Conservation (phyloP, 2,113 vertebrate species). For the Tragulus kanchil region DNA sequence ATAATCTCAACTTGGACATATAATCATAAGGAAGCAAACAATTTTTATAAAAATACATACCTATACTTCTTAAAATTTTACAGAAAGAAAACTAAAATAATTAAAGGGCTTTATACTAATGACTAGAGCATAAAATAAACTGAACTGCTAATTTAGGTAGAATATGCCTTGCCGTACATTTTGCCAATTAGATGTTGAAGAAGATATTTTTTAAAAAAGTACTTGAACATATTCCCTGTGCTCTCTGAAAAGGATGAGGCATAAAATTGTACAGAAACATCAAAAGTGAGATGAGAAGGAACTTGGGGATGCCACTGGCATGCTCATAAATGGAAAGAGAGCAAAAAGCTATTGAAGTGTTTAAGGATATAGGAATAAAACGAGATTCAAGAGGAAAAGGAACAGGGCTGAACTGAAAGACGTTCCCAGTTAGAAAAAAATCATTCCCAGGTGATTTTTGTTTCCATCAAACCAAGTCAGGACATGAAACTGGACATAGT, state of each 20-base stretch:
- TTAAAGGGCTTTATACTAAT: neutral
- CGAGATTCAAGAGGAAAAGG: neutral
- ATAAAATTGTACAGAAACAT: constrained; percentile 21
- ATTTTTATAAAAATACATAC: neutral
- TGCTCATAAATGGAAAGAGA: constrained; percentile 36
- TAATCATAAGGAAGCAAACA: neutral
- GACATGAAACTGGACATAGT: neutral
- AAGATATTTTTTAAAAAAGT: neutral
- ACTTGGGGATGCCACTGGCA: neutral
- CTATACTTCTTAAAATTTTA: constrained; percentile 17
- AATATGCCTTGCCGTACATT: neutral
- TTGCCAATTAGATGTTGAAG: neutral
- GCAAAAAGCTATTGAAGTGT: constrained; percentile 27
- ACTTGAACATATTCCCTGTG: constrained; percentile 12
- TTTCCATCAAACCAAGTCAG: constrained; percentile 36
- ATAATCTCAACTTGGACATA: neutral
- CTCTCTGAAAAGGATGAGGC: neutral
- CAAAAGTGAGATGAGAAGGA: constrained; percentile 39
- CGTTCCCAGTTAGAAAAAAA: neutral
- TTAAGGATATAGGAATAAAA: constrained; percentile 46
- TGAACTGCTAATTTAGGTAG: neutral
- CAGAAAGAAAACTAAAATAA: neutral
- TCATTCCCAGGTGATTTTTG: constrained; percentile 21
- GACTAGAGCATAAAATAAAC: neutral
- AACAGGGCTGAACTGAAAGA: neutral